Evolutionary conservation across 2,797 vertebrate genomes (phyloP), one percentile per base, ranked within the genome.

Genomic region (Acestrorhynchus altus): DNA sequence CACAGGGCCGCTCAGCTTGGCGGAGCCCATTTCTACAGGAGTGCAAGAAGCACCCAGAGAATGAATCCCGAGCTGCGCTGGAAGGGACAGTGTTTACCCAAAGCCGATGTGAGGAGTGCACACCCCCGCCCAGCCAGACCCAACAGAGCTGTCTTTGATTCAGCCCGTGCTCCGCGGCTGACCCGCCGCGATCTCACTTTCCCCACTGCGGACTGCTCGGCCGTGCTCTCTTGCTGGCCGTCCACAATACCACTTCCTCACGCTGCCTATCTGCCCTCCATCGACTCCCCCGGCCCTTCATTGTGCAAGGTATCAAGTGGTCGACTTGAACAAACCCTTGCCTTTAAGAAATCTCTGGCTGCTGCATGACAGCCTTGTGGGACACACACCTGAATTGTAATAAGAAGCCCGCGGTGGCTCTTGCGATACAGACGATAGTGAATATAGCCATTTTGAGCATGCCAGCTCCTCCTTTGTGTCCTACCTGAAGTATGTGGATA

Each of bases 111-210:
- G 10, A n/a, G 59, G 16, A 61, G 59, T n/a, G 59, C 28, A 39
- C 31, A 7, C 31, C 31, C n/a, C 59, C 59, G 47, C 13, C 60
- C 56, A 47, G 46, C 72, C 24, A 61, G 40, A 47, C 60, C 63
- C 63, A 73, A 78, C 79, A 78, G 66, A 75, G 66, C 13, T 15
- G n/a, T 22, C 67, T 71, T 78, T 78, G 47, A 80, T 79, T 73
- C 66, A 39, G 63, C 44, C 59, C 18, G 59, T 56, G 64, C 61
- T 56, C 77, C 49, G 63, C 46, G 57, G 46, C 68, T 81, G 67
- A 69, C 81, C 72, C 9, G 59, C 31, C 16, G 20, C 28, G 1
- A 10, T 40, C 69, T 72, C 67, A 57, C 40, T 54, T 70, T 78
- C 77, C 63, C 52, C 59, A 70, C 64, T 40, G 22, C 60, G 67